A percentile compares a stretch with the other conserved stretches of the same genome.
Evolutionary conservation across 1,140 invertebrate species (phyloP).

Genomic region (Megathymus violae): DNA sequence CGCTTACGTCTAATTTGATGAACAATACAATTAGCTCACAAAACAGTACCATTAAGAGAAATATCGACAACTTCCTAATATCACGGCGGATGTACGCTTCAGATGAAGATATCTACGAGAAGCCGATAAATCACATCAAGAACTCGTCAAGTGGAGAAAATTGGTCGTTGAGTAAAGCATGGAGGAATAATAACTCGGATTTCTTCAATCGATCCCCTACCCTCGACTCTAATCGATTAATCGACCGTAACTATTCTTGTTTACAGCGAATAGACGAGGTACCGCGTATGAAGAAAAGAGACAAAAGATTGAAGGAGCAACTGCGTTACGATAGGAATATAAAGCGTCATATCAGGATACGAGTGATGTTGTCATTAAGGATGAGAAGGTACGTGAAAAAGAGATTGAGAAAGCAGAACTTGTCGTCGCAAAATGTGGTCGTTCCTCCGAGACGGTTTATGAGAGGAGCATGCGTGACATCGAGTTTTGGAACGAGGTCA

Average conservation of each 20-base stretch:
- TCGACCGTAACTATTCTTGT: slow-evolving; percentile 47
- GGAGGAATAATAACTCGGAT: slow-evolving; percentile 68
- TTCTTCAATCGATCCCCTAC: slow-evolving; percentile 59
- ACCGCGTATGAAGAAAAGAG: slow-evolving; percentile 56
- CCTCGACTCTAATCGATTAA: slow-evolving; percentile 48
- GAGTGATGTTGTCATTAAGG: slow-evolving; percentile 80
- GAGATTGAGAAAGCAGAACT: slow-evolving; percentile 54
- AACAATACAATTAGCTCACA: slow-evolving; percentile 69
- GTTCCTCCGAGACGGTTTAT: slow-evolving; percentile 50
- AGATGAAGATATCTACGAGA: slow-evolving; percentile 75
- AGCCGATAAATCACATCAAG: slow-evolving; percentile 62
- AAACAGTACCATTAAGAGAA: slow-evolving; percentile 62
- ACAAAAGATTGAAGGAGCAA: slow-evolving; percentile 72
- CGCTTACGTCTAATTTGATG: slow-evolving; percentile 62
- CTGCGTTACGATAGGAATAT: slow-evolving; percentile 79
- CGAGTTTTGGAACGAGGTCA: slow-evolving; percentile 72
- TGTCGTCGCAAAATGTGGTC: slow-evolving; percentile 44
- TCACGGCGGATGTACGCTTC: slow-evolving; percentile 65
- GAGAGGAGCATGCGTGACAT: slow-evolving; percentile 50
- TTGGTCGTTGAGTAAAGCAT: slow-evolving; percentile 76
- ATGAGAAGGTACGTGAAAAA: slow-evolving; percentile 77
- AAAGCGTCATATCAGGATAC: slow-evolving; percentile 77
- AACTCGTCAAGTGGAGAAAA: slow-evolving; percentile 73
- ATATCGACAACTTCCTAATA: slow-evolving; percentile 71
- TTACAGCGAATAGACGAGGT: slow-evolving; percentile 69